Percentiles rank a stretch among this genome's conserved stretches.
These are phyloP conservation scores for Rapana venosa DNA, from an alignment of 2,888 invertebrate genomes.

Conservation along the genomic window DNA sequence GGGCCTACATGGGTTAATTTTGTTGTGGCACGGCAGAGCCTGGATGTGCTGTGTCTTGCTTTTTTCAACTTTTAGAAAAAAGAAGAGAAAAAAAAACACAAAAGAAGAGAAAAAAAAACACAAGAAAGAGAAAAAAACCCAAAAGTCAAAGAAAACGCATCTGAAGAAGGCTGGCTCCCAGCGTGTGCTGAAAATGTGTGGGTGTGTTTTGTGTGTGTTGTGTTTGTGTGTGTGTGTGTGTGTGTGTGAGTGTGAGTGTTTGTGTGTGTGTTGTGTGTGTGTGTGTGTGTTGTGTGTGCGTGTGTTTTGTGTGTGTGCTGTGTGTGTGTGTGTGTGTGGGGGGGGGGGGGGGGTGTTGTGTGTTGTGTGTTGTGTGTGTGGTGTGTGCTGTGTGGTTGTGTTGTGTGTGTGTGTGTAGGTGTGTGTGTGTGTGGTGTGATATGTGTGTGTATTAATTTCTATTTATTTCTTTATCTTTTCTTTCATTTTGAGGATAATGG, in stretches of 20 bases:
- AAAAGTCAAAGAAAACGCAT: too few species aligned
- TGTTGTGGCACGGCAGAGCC: conserved; percentile 12
- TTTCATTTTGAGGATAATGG: neutral
- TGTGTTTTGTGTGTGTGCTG: neutral
- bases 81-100: too few species aligned
- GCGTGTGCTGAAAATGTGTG: too few species aligned
- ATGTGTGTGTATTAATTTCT: neutral
- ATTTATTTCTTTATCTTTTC: neutral
- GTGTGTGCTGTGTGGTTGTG: too few species aligned
- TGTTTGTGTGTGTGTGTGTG: neutral
- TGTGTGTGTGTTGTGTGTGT: neutral
- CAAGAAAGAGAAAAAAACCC: too few species aligned
- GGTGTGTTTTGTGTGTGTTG: neutral
- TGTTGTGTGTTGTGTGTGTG: neutral
- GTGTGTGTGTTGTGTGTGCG: neutral
- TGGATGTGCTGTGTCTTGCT: neutral
- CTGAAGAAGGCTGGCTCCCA: too few species aligned
- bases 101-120: too few species aligned
- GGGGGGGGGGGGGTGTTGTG: too few species aligned
- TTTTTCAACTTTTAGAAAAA: neutral
- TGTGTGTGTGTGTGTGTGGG: neutral
- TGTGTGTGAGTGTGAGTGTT: neutral
- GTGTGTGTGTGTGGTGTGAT: neutral
- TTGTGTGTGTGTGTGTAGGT: neutral
- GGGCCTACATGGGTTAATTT: conserved; percentile 27